A percentile compares a stretch with the other conserved stretches of the same genome.
phyloP scores from a whole-genome alignment of 2,888 invertebrate genomes.

The Dryobotodes eremita region DNA sequence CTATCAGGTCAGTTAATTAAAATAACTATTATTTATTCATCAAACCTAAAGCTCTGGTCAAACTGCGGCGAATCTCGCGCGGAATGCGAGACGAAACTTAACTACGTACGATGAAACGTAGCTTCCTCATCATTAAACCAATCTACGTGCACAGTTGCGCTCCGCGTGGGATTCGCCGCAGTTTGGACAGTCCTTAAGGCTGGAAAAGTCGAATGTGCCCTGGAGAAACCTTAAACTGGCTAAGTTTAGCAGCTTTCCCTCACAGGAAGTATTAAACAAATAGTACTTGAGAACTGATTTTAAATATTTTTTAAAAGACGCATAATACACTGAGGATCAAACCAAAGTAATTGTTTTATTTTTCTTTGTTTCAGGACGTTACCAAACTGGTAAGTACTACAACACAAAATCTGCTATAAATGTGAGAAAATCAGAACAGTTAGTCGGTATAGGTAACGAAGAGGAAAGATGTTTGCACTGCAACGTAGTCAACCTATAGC shows the following conservation, averaged over 20 bases:
- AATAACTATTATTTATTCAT: neutral
- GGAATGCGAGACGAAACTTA: too few species aligned
- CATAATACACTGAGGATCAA: neutral
- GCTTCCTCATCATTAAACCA: too few species aligned
- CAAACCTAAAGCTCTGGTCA: neutral
- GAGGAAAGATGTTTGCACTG: neutral
- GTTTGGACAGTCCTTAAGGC: neutral
- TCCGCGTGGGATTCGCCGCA: neutral
- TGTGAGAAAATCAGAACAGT: neutral
- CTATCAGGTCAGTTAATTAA: conserved; percentile 17
- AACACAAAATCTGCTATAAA: neutral
- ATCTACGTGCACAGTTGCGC: too few species aligned
- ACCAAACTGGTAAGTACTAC: conserved; percentile 1
- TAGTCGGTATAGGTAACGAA: neutral
- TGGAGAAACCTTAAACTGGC: too few species aligned
- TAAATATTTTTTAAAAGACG: neutral
- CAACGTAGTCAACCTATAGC: neutral
- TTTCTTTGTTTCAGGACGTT: conserved; percentile 25
- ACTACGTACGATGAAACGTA: too few species aligned
- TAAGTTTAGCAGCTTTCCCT: neutral
- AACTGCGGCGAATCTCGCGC: neutral
- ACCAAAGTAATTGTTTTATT: neutral
- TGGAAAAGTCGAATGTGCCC: too few species aligned
- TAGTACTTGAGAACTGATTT: neutral
- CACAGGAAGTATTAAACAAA: neutral